These are phyloP conservation scores for Phyllotis vaccarum DNA, from an alignment of 2,797 vertebrate species.

Conservation along the genomic window DNA sequence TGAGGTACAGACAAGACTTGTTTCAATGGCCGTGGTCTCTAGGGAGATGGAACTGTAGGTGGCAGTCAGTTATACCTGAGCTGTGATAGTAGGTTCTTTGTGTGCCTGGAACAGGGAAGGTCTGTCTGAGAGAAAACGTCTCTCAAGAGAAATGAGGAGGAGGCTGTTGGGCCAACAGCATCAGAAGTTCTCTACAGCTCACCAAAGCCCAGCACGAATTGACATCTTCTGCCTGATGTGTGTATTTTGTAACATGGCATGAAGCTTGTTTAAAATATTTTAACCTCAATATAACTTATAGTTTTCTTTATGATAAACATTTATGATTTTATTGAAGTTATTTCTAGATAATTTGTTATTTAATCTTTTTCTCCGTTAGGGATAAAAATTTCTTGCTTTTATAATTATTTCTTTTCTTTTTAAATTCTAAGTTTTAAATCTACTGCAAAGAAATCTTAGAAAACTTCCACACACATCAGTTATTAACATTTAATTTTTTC, in stretches of 20 bases:
- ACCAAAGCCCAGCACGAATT: background rate
- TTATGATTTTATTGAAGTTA: background rate
- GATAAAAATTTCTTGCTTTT: background rate
- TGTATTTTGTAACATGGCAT: background rate
- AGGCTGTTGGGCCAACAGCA: background rate
- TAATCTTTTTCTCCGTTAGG: background rate
- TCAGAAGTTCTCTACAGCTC: background rate
- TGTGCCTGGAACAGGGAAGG: background rate
- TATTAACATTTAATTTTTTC: background rate
- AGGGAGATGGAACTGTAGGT: background rate
- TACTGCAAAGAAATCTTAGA: background rate
- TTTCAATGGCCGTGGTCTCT: background rate
- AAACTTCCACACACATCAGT: background rate
- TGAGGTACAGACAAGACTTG: background rate
- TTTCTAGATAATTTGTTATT: constrained; percentile 53
- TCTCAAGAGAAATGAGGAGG: background rate
- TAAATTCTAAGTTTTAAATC: constrained; percentile 42
- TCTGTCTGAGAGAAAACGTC: background rate
- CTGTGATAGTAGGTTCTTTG: background rate
- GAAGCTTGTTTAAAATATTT: constrained; percentile 5
- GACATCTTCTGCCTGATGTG: background rate
- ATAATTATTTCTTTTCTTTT: constrained; percentile 24
- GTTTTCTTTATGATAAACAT: constrained; percentile 21
- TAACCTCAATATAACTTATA: background rate
- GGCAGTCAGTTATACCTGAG: background rate